Conservation (phyloP, 2,797 vertebrate species). For the Melopsittacus undulatus region DNA sequence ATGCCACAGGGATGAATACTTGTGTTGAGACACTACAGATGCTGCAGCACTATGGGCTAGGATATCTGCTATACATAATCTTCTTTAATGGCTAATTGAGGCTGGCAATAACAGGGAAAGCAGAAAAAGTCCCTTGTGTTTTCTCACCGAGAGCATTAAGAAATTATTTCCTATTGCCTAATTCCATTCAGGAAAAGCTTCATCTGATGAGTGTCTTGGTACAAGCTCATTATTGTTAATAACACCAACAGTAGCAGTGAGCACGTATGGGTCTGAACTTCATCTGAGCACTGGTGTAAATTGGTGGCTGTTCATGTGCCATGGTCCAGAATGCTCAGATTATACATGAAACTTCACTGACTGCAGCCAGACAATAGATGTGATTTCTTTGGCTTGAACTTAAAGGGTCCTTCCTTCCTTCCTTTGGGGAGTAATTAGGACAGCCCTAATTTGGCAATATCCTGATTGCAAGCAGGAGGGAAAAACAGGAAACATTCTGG, state of each 20-base stretch:
- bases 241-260: neutral
- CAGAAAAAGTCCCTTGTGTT: neutral
- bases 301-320: accelerated
- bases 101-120: neutral
- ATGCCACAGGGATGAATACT: accelerated
- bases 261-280: neutral
- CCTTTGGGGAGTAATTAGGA: slow-evolving; percentile 73
- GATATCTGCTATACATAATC: neutral
- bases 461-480: slow-evolving; percentile 75
- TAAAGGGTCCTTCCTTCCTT: slow-evolving; percentile 52
- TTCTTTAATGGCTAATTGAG: neutral
- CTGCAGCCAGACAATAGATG: slow-evolving; percentile 14
- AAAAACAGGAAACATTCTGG: slow-evolving; percentile 73
- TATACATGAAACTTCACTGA: neutral
- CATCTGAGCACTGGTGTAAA: neutral
- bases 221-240: neutral
- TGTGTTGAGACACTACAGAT: neutral
- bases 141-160: neutral
- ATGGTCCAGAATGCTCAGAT: neutral
- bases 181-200: neutral
- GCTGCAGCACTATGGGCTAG: neutral
- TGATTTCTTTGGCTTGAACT: slow-evolving; percentile 64
- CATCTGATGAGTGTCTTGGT: neutral
- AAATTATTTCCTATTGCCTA: slow-evolving; percentile 14
- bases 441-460: slow-evolving; percentile 74